phyloP scores from a whole-genome alignment of 1,140 invertebrate genomes.

The Hylaeus anthracinus region DNA sequence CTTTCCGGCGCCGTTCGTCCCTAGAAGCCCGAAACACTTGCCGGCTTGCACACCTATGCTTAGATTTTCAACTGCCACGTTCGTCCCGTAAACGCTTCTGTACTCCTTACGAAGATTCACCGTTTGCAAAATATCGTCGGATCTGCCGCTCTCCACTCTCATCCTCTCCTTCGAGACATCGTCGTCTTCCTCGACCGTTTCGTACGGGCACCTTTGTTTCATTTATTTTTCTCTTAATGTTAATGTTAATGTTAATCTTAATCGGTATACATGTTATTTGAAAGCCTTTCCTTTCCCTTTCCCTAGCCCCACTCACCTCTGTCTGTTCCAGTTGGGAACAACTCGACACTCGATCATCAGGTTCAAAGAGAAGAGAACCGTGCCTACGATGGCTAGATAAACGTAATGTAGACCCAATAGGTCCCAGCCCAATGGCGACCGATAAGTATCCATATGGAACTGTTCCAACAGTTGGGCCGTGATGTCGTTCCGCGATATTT shows the following conservation, averaged over 20 bases:
- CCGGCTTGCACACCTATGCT: constrained; percentile 87
- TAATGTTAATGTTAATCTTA: too few relatives aligned
- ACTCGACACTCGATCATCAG: constrained; percentile 82
- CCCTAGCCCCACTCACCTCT: constrained; percentile 13
- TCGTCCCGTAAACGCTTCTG: constrained; percentile 74
- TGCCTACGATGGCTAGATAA: constrained; percentile 80
- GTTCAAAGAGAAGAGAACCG: constrained; percentile 81
- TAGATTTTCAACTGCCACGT: constrained; percentile 86
- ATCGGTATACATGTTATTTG: too few relatives aligned
- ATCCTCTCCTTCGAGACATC: constrained; percentile 80
- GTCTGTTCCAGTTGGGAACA: constrained; percentile 69
- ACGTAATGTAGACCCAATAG: constrained; percentile 82
- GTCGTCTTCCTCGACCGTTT: constrained; percentile 73
- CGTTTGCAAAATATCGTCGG: constrained; percentile 75
- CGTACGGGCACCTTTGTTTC: constrained; percentile 27
- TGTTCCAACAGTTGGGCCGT: constrained; percentile 80
- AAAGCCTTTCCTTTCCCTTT: too few relatives aligned
- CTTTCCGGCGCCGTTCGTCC: constrained; percentile 93
- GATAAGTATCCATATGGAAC: constrained; percentile 86
- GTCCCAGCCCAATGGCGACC: constrained; percentile 82
- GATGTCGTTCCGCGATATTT: constrained; percentile 86
- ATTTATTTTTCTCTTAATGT: too few relatives aligned
- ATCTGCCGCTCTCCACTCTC: constrained; percentile 73
- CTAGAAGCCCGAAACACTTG: constrained; percentile 92
- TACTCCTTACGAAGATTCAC: constrained; percentile 79